phyloP scores from a whole-genome alignment of 2,113 vertebrate genomes.

The Labeo rohita region DNA sequence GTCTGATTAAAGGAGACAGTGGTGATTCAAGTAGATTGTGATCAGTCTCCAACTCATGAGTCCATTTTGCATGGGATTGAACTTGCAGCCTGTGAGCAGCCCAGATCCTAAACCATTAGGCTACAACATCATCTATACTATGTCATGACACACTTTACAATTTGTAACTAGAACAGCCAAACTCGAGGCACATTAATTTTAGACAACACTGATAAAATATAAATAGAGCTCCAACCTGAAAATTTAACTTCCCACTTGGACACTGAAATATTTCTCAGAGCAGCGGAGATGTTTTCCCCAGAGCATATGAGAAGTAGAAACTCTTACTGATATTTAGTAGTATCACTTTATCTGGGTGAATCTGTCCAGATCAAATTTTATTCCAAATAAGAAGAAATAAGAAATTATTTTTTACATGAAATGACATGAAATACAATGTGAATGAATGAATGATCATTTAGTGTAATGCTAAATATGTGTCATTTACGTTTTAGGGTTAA shows the following conservation, averaged over 20 bases:
- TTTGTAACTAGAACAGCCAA: background rate
- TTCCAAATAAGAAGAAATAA: background rate
- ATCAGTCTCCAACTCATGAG: background rate
- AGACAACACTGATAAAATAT: background rate
- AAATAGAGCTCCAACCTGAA: background rate
- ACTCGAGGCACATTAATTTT: background rate
- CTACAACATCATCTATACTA: background rate
- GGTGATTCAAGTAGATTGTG: background rate
- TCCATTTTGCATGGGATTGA: background rate
- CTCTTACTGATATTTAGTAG: background rate
- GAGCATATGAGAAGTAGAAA: background rate
- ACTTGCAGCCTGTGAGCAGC: background rate
- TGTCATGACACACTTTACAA: slow-evolving; percentile 2
- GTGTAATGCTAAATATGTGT: background rate
- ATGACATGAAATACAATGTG: too few species aligned
- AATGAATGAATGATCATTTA: too few species aligned
- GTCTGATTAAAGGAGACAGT: background rate
- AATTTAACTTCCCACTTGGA: background rate
- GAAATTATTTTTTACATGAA: background rate
- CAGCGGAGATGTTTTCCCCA: background rate
- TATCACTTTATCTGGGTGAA: background rate
- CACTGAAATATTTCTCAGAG: background rate
- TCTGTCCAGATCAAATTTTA: background rate
- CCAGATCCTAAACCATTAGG: background rate
- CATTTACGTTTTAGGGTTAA: background rate